A percentile compares a stretch with the other conserved stretches of the same genome.
Conservation (phyloP, 2,888 invertebrate genomes). For the Pachymerium ferrugineum region DNA sequence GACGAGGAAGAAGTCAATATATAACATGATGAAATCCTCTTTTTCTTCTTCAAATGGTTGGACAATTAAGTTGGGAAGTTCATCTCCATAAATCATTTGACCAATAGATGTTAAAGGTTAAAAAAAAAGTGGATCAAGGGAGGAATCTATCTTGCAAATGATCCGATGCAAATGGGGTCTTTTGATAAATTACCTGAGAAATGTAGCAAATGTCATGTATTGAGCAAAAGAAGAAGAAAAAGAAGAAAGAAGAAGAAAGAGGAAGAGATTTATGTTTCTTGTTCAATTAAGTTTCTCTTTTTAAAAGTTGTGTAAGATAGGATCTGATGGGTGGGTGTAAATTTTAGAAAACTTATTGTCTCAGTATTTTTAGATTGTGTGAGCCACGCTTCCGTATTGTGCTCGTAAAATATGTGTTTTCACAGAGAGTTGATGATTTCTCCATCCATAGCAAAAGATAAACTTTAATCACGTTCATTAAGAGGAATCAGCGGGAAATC, state of each 20-base stretch:
- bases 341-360: no score
- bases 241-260: background rate
- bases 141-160: background rate
- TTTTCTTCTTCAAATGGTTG: background rate
- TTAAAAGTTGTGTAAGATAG: background rate
- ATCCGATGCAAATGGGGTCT: background rate
- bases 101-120: background rate
- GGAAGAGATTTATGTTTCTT: background rate
- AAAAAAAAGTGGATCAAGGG: background rate
- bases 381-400: background rate
- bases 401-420: background rate
- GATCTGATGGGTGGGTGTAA: no score
- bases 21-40: no score
- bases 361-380: no score
- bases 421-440: slow-evolving; percentile 11
- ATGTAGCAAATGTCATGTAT: no score
- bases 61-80: background rate
- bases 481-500: slow-evolving; percentile 1
- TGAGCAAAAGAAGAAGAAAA: no score
- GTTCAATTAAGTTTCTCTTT: background rate
- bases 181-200: background rate
- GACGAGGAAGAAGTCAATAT: no score
- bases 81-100: slow-evolving; percentile 11
- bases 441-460: slow-evolving; percentile 15
- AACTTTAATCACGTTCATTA: slow-evolving; percentile 16